Percentiles rank a stretch among this genome's conserved stretches.
phyloP scores from a whole-genome alignment of 2,113 vertebrate genomes.

The Eolophus roseicapilla region DNA sequence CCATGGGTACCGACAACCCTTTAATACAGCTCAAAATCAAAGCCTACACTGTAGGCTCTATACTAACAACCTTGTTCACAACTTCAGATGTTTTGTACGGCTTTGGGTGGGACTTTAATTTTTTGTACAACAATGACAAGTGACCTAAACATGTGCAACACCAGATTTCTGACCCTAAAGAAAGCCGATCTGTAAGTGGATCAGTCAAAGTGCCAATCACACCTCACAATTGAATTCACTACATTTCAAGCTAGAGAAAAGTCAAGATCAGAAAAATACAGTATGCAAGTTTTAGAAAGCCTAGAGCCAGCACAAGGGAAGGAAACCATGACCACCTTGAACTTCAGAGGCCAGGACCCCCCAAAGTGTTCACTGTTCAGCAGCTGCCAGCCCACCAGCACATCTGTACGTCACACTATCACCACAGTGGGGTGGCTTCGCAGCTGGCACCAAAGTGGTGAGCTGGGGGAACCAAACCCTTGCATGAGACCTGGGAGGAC shows the following conservation, averaged over 20 bases:
- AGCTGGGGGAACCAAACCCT: neutral
- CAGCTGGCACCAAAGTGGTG: neutral
- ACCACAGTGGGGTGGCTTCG: accelerated
- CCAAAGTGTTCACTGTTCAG: accelerated
- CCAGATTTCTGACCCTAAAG: neutral
- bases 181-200: accelerated
- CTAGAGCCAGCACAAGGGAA: neutral
- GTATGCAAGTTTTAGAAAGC: accelerated
- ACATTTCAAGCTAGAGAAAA: neutral
- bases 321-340: accelerated
- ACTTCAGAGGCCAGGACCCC: neutral
- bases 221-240: neutral
- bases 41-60: neutral
- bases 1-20: neutral
- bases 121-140: neutral
- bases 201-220: neutral
- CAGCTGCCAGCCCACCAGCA: neutral
- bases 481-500: neutral
- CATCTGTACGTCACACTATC: neutral
- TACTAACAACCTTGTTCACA: neutral
- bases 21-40: neutral
- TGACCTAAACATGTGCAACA: neutral
- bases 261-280: neutral
- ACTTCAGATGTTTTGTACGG: neutral
- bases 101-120: neutral